A percentile compares a stretch with the other conserved stretches of the same genome.
Conservation (phyloP, 2,797 vertebrate species). For the Crossoptilon crossoptilon region DNA sequence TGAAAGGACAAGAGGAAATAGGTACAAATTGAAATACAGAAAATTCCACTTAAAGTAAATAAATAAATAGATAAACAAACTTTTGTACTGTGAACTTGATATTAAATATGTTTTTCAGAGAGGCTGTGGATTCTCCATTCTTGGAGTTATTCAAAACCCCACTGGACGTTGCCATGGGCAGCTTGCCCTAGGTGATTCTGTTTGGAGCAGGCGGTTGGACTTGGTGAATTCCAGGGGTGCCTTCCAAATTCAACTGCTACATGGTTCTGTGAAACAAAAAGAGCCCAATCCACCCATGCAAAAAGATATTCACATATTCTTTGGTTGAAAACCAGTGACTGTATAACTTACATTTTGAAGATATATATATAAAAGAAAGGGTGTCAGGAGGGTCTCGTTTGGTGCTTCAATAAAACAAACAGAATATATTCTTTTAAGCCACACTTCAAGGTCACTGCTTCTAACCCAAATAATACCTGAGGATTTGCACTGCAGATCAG, state of each 20-base stretch:
- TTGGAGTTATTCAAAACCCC: not conserved
- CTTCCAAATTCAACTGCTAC: not conserved
- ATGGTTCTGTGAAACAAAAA: not conserved
- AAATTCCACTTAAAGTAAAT: not conserved
- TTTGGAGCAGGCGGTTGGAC: not conserved
- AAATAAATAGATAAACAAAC: not conserved
- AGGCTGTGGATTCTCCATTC: not conserved
- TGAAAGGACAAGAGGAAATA: not conserved
- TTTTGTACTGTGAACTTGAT: not conserved
- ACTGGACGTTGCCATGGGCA: not conserved
- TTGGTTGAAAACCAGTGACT: not conserved
- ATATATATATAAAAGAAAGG: not conserved
- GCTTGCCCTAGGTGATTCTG: not conserved
- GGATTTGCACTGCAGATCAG: not conserved
- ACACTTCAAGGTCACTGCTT: not conserved
- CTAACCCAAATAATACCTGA: not conserved
- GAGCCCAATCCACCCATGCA: not conserved
- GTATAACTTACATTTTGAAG: not conserved
- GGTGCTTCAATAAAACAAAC: not conserved
- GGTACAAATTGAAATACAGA: not conserved
- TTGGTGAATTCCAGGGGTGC: not conserved
- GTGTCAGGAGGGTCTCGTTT: not conserved
- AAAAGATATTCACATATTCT: not conserved
- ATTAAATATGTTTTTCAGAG: not conserved
- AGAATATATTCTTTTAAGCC: not conserved